Evolutionary conservation across 30 jellyfish, hydroid and myxozoan genomes (phyloP), one percentile per base, ranked within the genome.

Genomic region (Morbakka virulenta): DNA sequence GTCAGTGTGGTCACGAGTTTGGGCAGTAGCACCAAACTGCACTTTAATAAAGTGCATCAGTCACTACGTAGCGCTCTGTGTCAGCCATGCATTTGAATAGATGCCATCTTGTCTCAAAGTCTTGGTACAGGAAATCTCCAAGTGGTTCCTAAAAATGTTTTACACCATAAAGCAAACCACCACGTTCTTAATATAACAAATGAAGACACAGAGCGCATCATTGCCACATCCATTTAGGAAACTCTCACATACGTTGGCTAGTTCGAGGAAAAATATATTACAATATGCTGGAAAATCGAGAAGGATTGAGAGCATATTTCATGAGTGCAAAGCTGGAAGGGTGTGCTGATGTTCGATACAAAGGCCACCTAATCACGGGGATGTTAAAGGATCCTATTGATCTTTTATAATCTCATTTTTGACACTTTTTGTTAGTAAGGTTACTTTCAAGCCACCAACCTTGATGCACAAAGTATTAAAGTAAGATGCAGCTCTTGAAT

Each of bases 11-110:
- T 30, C 89, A 9, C 31, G 89, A 23, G 64, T 82, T 47, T 57
- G 48, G 62, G 34, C n/a, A 28, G 76, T 28, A 26, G 63, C 94
- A n/a, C n/a, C n/a, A n/a, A n/a, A n/a, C n/a, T n/a, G n/a, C n/a
- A n/a, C n/a, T n/a, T n/a, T n/a, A n/a, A n/a, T 71, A 69, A 82
- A 82, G 89, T 82, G 94, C 82, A 73, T 82, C 41, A 72, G 90
- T 50, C 94, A 82, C 65, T 82, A 82, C 22, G 27, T 82, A 23
- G 93, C 93, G 1, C 50, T 81, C 28, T 81, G 89, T 80, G 17
- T 81, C 53, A 62, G 71, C 64, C 67, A 81, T 62, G 81, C 89
- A 30, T 73, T 81, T 61, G 73, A 73, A 32, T 36, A 81, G 33
- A 30, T 81, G 87, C 93, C 93, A 31, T 81, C 93, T 4, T 67